Conservation (phyloP, 2,888 invertebrate species). For the Patella caerulea region DNA sequence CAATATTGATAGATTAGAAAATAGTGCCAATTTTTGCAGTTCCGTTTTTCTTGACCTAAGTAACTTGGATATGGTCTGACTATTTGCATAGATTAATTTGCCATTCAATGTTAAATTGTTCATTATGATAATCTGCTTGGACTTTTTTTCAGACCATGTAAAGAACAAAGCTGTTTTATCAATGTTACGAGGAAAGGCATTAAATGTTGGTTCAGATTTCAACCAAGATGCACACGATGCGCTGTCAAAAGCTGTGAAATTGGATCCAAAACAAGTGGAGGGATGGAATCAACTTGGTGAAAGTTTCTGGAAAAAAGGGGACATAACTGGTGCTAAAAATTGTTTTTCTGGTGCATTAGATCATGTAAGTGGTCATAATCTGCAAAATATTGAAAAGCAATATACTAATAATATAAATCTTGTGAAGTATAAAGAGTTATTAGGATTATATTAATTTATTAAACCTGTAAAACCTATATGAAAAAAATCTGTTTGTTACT, state of each 20-base stretch:
- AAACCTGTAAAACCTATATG: too few species aligned
- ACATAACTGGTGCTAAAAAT: slow-evolving; percentile 84
- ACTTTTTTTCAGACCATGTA: slow-evolving; percentile 51
- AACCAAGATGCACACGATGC: slow-evolving; percentile 81
- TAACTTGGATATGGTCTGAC: too few species aligned
- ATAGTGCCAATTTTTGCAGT: too few species aligned
- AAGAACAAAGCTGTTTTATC: slow-evolving; percentile 69
- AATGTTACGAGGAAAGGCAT: slow-evolving; percentile 80
- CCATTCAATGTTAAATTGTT: too few species aligned
- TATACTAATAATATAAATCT: too few species aligned
- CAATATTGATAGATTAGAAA: not conserved
- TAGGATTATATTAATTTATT: too few species aligned
- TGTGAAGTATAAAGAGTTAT: too few species aligned
- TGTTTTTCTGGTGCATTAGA: slow-evolving; percentile 82
- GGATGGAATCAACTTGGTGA: slow-evolving; percentile 93
- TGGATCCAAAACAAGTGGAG: slow-evolving; percentile 84
- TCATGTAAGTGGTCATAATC: slow-evolving; percentile 59
- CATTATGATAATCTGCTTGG: too few species aligned
- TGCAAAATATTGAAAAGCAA: too few species aligned
- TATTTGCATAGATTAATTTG: too few species aligned
- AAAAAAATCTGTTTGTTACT: too few species aligned
- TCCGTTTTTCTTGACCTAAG: too few species aligned
- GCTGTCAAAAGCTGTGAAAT: slow-evolving; percentile 86
- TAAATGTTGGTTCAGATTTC: slow-evolving; percentile 81
- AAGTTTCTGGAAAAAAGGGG: slow-evolving; percentile 89